Evolutionary conservation across 2,888 invertebrate genomes (phyloP).

Genomic region (Agonopterix heracliana): DNA sequence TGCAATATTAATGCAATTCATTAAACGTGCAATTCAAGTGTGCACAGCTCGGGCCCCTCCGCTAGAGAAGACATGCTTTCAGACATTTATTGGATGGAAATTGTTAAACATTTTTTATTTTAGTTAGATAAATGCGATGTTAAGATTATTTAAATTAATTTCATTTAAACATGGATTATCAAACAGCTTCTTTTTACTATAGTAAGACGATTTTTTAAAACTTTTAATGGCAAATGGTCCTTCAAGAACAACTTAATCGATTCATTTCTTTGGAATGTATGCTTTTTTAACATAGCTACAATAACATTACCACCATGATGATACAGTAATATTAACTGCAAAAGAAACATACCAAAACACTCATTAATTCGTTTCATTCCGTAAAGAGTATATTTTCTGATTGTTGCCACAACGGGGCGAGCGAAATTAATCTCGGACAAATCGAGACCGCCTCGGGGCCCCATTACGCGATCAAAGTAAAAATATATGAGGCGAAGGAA

Average conservation of each 20-base stretch:
- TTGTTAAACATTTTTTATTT: too few relatives aligned
- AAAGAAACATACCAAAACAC: not conserved
- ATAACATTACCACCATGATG: too few relatives aligned
- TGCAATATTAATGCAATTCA: constrained; percentile 78
- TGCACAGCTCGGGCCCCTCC: constrained; percentile 27
- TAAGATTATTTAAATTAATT: too few relatives aligned
- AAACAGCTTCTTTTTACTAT: too few relatives aligned
- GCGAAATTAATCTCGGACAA: constrained; percentile 67
- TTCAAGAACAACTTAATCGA: too few relatives aligned
- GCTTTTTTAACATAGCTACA: too few relatives aligned
- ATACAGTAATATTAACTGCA: not conserved
- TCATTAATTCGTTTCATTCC: not conserved
- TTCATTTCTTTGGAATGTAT: too few relatives aligned
- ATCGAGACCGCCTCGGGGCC: constrained; percentile 58
- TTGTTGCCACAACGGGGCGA: constrained; percentile 34
- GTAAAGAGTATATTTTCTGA: constrained; percentile 34
- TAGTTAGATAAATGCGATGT: too few relatives aligned
- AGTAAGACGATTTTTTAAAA: too few relatives aligned
- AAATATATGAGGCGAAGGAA: constrained; percentile 74
- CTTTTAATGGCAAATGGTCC: too few relatives aligned
- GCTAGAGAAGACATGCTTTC: not conserved
- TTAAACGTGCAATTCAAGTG: constrained; percentile 69
- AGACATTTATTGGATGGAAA: too few relatives aligned
- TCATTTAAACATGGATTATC: too few relatives aligned
- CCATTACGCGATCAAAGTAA: constrained; percentile 70